Evolutionary conservation across 2,113 vertebrate species (phyloP), one percentile per base, ranked within the genome.

Genomic region (Callopanchax toddi): DNA sequence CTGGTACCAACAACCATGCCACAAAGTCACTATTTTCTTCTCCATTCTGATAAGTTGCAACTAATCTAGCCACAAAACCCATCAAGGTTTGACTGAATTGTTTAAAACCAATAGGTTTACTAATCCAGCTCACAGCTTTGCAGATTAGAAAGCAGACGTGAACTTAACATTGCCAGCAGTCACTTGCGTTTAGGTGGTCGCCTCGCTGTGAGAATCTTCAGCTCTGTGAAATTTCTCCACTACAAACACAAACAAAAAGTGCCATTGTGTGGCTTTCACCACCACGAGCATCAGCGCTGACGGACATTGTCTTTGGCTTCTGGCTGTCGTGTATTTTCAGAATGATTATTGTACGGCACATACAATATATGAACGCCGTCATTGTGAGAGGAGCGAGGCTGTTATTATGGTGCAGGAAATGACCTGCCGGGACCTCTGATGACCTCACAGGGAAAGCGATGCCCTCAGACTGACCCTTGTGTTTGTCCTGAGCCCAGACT

Each of bases 271-370:
- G 51, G 55, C 61, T 89, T 77, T 85, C 77, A 62, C 25, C 59
- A 74, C 54, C 78, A 46, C 56, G 71, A 83, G 71, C 89, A 89
- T 90, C 88, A 37, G 86, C 22, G 84, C 81, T 87, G 89, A 91
- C 79, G 82, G 87, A 91, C 88, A 91, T 91, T 89, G 89, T 91
- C 90, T 91, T 72, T 59, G 67, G 87, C 67, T 90, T 85, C 89
- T 88, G 67, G 79, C 75, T 58, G 77, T 61, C 79, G 77, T 82
- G 85, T 86, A 76, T 86, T 89, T 89, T 81, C 85, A 89, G 87
- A 91, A 91, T 89, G 86, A 90, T 89, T 90, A 91, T 92, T 91
- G 88, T 92, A 89, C 61, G 51, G 89, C 55, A 74, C 78, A 81
- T 87, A 92, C 92, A 92, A 91, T 91, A 89, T 87, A 85, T 52